A percentile compares a stretch with the other conserved stretches of the same genome.
These are phyloP conservation scores for Stenotaenia linearis DNA, from an alignment of 2,888 invertebrate species.

Conservation along the genomic window DNA sequence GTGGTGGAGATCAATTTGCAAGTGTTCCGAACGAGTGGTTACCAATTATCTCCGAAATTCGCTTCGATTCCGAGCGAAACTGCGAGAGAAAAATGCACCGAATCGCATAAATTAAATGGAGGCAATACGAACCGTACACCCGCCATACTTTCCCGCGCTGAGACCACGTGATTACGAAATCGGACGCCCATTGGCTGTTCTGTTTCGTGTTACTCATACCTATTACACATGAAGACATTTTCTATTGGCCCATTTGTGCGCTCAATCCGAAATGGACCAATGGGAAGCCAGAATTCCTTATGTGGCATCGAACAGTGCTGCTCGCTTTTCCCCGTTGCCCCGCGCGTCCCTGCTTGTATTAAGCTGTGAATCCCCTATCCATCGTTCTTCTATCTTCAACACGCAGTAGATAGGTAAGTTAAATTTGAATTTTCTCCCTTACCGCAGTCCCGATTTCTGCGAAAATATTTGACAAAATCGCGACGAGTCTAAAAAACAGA, in stretches of 20 bases:
- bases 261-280: slow-evolving; percentile 42
- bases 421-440: background rate
- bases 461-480: background rate
- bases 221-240: background rate
- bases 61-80: background rate
- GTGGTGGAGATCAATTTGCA: no score
- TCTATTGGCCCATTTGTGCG: slow-evolving; percentile 42
- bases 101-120: background rate
- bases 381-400: background rate
- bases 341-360: background rate
- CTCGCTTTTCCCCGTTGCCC: slow-evolving; percentile 10
- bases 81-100: background rate
- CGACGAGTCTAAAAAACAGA: background rate
- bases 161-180: background rate
- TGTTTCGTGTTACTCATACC: background rate
- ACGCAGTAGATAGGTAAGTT: slow-evolving; percentile 4
- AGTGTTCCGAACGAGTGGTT: no score
- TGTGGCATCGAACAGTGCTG: background rate
- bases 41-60: no score
- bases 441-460: background rate
- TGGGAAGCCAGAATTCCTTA: slow-evolving; percentile 36
- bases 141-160: background rate
- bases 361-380: background rate
- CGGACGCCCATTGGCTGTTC: background rate
- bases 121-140: background rate